Evolutionary conservation across 2,113 vertebrate species (phyloP), one percentile per base, ranked within the genome.

Genomic region (Piprites chloris): DNA sequence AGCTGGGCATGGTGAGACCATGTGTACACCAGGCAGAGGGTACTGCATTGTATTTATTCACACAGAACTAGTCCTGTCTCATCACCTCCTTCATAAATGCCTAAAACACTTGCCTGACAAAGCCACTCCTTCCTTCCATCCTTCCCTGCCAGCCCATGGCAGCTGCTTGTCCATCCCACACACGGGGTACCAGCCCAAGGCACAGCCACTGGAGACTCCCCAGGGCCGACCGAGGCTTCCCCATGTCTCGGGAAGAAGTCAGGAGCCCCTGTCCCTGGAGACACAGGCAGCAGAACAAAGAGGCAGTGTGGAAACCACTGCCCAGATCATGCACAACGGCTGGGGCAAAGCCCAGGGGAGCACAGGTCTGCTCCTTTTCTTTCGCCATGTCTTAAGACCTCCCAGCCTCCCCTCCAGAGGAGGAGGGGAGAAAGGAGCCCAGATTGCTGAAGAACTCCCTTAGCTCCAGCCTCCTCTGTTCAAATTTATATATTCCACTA

Each of bases 401-500:
- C 91, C 91, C 27, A 1, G 62, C 55, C 53, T 62, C 72, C 47
- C 39, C 35, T 8, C 14, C 0, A 0, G 63, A 53, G 87, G 50
- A 95, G 72, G 75, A 93, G 92, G 77, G 67, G 46, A 86, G 47
- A 59, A 88, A 52, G 47, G 61, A 96, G 52, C 65, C 77, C 69
- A 56, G 52, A 75, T 94, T 67, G 15, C 49, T 30, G n/a, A 65
- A 92, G 73, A 96, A 81, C 37, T 93, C 85, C 92, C 87, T 9
- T 6, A 78, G 76, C 76, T 85, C 65, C 66, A 35, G 32, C 46
- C 85, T 80, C 37, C 52, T 63, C 56, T 42, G 47, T 47, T 92
- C 73, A 84, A 74, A 88, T 92, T 84, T 88, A 88, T 96, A 61
- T 94, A 95, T 90, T 96, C 96, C 83, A 95, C 88, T 93, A 53